phyloP scores from a whole-genome alignment of 2,888 invertebrate genomes.

The Lathronympha strigana region DNA sequence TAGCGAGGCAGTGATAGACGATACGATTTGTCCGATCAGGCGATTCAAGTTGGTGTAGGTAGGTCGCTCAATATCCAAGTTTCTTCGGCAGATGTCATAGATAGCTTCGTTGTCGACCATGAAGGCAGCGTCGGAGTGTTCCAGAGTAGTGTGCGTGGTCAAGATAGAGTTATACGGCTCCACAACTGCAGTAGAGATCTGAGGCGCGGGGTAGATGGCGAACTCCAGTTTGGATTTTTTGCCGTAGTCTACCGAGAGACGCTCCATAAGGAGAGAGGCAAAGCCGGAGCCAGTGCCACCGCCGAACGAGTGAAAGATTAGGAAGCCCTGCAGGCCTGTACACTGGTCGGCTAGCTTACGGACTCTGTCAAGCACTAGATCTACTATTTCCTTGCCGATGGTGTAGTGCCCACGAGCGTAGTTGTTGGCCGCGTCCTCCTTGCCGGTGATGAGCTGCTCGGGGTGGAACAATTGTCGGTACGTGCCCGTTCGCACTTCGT shows the following conservation, averaged over 20 bases:
- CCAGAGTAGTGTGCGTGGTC: slow-evolving; percentile 96
- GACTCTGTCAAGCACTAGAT: slow-evolving; percentile 93
- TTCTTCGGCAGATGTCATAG: slow-evolving; percentile 95
- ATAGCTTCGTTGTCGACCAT: slow-evolving; percentile 97
- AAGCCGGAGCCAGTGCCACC: slow-evolving; percentile 98
- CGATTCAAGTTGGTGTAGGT: slow-evolving; percentile 98
- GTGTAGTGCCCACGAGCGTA: slow-evolving; percentile 99
- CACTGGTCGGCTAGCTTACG: slow-evolving; percentile 95
- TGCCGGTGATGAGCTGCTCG: slow-evolving; percentile 97
- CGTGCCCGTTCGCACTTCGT: slow-evolving; percentile 96
- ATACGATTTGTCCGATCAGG: slow-evolving; percentile 97
- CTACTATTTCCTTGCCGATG: slow-evolving; percentile 97
- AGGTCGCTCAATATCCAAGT: slow-evolving; percentile 96
- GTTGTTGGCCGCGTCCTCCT: slow-evolving; percentile 98
- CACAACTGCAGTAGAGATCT: slow-evolving; percentile 94
- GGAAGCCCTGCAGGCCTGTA: slow-evolving; percentile 95
- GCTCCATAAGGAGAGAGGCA: slow-evolving; percentile 97
- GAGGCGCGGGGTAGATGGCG: slow-evolving; percentile 97
- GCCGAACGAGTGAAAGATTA: slow-evolving; percentile 97
- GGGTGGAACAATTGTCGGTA: slow-evolving; percentile 98
- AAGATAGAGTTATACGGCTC: slow-evolving; percentile 98
- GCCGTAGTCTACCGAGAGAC: slow-evolving; percentile 96
- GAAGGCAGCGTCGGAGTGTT: slow-evolving; percentile 97
- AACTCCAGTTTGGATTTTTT: slow-evolving; percentile 98
- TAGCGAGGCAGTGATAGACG: slow-evolving; percentile 95